Evolutionary conservation across 2,888 invertebrate species (phyloP), one percentile per base, ranked within the genome.

Genomic region (Galeruca laticollis): DNA sequence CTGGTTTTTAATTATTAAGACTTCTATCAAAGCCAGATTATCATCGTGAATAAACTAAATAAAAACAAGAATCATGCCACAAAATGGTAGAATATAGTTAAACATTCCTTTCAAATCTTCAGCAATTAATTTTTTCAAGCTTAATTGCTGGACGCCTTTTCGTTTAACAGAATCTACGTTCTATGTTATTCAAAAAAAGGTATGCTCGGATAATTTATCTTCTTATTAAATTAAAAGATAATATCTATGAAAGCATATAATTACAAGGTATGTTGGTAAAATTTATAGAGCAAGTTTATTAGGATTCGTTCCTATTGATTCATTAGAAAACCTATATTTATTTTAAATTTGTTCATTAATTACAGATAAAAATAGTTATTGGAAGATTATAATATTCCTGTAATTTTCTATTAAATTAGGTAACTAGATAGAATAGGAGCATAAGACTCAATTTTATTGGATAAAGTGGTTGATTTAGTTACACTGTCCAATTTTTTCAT

Each of bases 221-320:
- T 63, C 59, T 69, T 69, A 69, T 69, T 69, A 60, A 63, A 69
- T 69, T 63, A 63, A 69, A 69, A 69, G 69, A 69, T 69, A 62
- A 51, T 63, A 69, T 69, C 63, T 60, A 59, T 21, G 43, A 21
- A 47, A 43, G 59, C n/a, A 40, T 47, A 69, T 63, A 69, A 69
- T 69, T 63, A 69, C 63, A 59, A 59, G 59, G 62, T 60, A 37
- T 11, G 13, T 59, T 26, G 68, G 47, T 59, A 20, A 43, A 68
- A 68, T 68, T 68, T 68, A 68, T 68, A 61, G 68, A 26, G 51
- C 68, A 61, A 61, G 61, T 62, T 68, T 60, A 49, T 66, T 66
- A 35, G 49, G 59, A 35, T 18, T 49, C 11, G 51, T 26, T 18
- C 35, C 31, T 60, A 51, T 60, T 67, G 67, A 47, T 60, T 40